Evolutionary conservation across 2,797 vertebrate genomes (phyloP).

Genomic region (Hemitrygon akajei): DNA sequence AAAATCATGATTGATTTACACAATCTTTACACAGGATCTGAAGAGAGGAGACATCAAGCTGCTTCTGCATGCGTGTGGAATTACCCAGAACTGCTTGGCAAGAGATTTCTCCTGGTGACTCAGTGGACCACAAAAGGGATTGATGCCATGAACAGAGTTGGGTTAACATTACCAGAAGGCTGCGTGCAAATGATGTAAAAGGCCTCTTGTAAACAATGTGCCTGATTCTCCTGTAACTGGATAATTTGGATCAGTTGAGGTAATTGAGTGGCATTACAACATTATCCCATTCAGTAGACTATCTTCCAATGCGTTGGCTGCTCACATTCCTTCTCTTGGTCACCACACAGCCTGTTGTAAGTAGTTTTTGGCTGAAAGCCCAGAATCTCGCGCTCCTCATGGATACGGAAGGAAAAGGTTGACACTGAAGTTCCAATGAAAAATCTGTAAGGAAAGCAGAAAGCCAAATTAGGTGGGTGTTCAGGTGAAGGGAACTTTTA

Average conservation of each 20-base stretch:
- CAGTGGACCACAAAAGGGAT: not conserved
- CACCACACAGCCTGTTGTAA: slow-evolving; percentile 91
- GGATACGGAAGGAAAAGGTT: slow-evolving; percentile 93
- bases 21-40: not conserved
- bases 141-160: not conserved
- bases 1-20: not conserved
- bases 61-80: not conserved
- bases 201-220: not conserved
- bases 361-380: slow-evolving; percentile 88
- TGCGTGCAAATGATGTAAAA: not conserved
- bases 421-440: slow-evolving; percentile 94
- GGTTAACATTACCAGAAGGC: not conserved
- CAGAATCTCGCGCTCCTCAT: slow-evolving; percentile 89
- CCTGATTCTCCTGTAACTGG: not conserved
- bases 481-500: too few relatives aligned
- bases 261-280: slow-evolving; percentile 32
- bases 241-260: slow-evolving; percentile 11
- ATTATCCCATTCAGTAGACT: slow-evolving; percentile 57
- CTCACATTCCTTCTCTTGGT: slow-evolving; percentile 78
- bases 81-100: not conserved
- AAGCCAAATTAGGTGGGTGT: too few relatives aligned
- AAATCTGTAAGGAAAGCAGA: slow-evolving; percentile 57
- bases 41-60: not conserved
- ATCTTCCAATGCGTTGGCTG: slow-evolving; percentile 98
- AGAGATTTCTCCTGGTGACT: not conserved